Percentiles rank a stretch among this genome's conserved stretches.
These are phyloP conservation scores for Diorhabda carinulata DNA, from an alignment of 1,140 invertebrate genomes.

Conservation along the genomic window DNA sequence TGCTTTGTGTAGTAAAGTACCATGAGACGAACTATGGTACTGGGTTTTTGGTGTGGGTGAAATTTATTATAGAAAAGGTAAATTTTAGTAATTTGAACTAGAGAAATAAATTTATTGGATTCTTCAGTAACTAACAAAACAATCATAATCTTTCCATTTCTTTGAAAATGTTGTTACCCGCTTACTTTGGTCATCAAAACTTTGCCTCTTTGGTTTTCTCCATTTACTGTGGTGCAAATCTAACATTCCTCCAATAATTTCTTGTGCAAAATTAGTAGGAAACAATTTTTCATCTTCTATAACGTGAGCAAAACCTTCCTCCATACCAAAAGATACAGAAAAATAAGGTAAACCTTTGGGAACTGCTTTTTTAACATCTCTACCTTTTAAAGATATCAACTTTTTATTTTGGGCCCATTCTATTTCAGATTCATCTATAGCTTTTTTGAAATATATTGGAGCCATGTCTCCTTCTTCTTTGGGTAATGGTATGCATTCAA, in stretches of 20 bases:
- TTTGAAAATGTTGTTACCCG: conserved; percentile 66
- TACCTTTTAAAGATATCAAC: conserved; percentile 73
- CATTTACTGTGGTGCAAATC: conserved; percentile 81
- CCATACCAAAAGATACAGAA: conserved; percentile 85
- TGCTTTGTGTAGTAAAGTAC: no score
- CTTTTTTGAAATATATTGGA: conserved; percentile 98
- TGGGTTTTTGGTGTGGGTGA: no score
- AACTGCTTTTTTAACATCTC: conserved; percentile 73
- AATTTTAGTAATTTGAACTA: no score
- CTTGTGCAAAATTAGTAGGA: conserved; percentile 87
- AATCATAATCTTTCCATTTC: conserved; percentile 54
- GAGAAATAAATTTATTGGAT: background rate
- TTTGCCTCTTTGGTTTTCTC: conserved; percentile 74
- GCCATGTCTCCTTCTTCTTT: conserved; percentile 77
- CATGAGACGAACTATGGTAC: no score
- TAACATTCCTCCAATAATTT: conserved; percentile 92
- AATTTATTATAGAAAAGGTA: no score
- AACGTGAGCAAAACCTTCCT: conserved; percentile 90
- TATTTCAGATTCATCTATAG: conserved; percentile 86
- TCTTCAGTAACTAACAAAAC: conserved; percentile 1
- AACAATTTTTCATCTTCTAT: conserved; percentile 91
- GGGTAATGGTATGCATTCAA: conserved; percentile 86
- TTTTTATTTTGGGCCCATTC: conserved; percentile 97
- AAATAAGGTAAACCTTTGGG: conserved; percentile 96
- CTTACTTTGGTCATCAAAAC: conserved; percentile 64